Evolutionary conservation across 2,888 invertebrate species (phyloP), one percentile per base, ranked within the genome.

Genomic region (Drosophila affinis): DNA sequence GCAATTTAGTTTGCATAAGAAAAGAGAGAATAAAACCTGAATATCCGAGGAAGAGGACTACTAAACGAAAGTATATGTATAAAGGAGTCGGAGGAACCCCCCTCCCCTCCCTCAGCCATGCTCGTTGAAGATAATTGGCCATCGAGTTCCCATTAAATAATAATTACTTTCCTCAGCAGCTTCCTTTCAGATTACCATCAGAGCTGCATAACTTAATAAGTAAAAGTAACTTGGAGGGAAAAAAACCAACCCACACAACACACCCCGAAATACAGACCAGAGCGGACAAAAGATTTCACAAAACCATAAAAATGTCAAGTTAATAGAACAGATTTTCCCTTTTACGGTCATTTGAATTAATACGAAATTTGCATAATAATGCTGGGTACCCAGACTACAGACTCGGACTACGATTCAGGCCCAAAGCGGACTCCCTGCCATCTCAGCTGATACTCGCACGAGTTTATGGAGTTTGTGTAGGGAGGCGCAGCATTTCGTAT

Each of bases 301-400:
- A 82, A 67, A 68, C 76, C 72, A 79, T 83, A 86, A 83, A 85
- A 60, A 65, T 72, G 78, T 45, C 64, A 72, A 57, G 72, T 72
- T 72, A 72, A 74, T 68, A 74, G 72, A 62, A 77, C 71, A 62
- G 62, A 64, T 69, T 58, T 75, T 83, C 52, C 53, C 63, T 77
- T 80, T 80, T 76, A 69, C 70, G 77, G 72, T 59, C 74, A 75
- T 79, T 83, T 75, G 77, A 83, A 75, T 79, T 84, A 77, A 77
- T 83, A 58, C 69, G 49, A 70, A 79, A 84, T 84, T 84, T 84
- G 83, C 86, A 84, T 84, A 86, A 77, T 83, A 84, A 79, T 81
- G 51, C 65, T 64, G 64, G 64, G 55, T 39, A 14, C 39, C 39
- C 68, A 72, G 73, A 58, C 46, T 61, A 60, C 63, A 51, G 53